Conservation (phyloP, 2,888 invertebrate species). For the Alcis repandata region DNA sequence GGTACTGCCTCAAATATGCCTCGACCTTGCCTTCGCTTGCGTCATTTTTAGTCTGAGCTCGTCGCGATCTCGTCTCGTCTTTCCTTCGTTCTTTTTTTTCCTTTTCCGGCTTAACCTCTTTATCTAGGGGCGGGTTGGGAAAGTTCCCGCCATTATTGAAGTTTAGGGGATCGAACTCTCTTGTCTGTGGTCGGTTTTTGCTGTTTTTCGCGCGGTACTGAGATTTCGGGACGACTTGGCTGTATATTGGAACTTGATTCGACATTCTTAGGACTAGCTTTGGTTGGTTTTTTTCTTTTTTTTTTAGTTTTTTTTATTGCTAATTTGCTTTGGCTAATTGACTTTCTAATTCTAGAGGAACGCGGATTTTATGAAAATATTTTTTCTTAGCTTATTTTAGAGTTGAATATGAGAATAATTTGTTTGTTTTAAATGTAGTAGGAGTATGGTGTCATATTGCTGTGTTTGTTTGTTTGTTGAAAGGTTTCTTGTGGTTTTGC, state of each 20-base stretch:
- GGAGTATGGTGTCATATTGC: slow-evolving; percentile 20
- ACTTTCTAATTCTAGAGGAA: slow-evolving; percentile 77
- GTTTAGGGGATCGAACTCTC: slow-evolving; percentile 89
- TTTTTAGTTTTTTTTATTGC: slow-evolving; percentile 28
- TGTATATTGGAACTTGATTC: slow-evolving; percentile 83
- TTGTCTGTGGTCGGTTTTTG: slow-evolving; percentile 60
- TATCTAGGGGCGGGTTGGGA: slow-evolving; percentile 59
- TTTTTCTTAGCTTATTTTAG: slow-evolving; percentile 21
- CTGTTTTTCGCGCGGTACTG: slow-evolving; percentile 69
- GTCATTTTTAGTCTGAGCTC: slow-evolving; percentile 64
- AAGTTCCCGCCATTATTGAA: slow-evolving; percentile 86
- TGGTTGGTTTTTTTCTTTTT: slow-evolving; percentile 61
- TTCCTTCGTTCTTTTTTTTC: slow-evolving; percentile 65
- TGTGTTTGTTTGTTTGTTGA: not conserved
- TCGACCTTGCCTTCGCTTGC: slow-evolving; percentile 80
- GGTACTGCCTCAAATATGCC: slow-evolving; percentile 81
- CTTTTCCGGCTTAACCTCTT: slow-evolving; percentile 63
- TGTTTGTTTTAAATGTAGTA: slow-evolving; percentile 53
- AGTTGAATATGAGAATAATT: slow-evolving; percentile 51
- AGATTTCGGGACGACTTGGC: slow-evolving; percentile 82
- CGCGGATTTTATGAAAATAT: slow-evolving; percentile 55
- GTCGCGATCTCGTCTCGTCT: slow-evolving; percentile 59
- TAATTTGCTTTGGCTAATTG: slow-evolving; percentile 76
- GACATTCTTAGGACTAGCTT: slow-evolving; percentile 78
- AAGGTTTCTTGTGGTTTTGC: slow-evolving; percentile 19